These are phyloP conservation scores for Parauchenoglanis ngamensis DNA, from an alignment of 2,797 vertebrate genomes.

Conservation along the genomic window DNA sequence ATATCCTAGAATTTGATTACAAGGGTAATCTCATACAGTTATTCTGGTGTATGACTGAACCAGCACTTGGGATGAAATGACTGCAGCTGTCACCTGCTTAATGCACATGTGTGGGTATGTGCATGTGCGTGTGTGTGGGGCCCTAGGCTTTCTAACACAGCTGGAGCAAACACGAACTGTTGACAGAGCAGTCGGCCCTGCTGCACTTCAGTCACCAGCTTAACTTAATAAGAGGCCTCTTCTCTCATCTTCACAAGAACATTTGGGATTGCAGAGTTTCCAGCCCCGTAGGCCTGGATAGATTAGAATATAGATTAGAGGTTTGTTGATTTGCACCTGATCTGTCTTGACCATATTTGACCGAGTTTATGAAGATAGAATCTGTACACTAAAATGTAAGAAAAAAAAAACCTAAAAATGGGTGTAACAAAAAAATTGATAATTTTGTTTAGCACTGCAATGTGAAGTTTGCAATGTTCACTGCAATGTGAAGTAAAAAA, in stretches of 20 bases:
- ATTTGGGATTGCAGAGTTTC: conserved; percentile 46
- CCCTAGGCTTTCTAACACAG: conserved; percentile 49
- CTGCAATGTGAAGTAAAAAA: too few species aligned
- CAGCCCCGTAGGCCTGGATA: conserved; percentile 8
- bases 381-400: neutral
- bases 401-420: neutral
- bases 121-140: conserved; percentile 56
- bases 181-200: conserved; percentile 72
- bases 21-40: neutral
- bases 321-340: neutral
- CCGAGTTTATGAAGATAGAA: neutral
- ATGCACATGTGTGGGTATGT: conserved; percentile 25
- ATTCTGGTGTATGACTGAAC: conserved; percentile 4
- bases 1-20: neutral
- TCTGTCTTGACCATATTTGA: neutral
- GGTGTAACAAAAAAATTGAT: neutral
- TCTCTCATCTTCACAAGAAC: conserved; percentile 47
- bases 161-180: conserved; percentile 67
- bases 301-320: neutral
- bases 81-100: conserved; percentile 47
- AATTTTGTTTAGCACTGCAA: neutral
- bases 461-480: too few species aligned
- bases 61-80: conserved; percentile 3
- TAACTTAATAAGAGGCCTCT: conserved; percentile 56
- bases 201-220: conserved; percentile 66